Conservation (phyloP, 2,797 vertebrate species). For the Microcaecilia unicolor region DNA sequence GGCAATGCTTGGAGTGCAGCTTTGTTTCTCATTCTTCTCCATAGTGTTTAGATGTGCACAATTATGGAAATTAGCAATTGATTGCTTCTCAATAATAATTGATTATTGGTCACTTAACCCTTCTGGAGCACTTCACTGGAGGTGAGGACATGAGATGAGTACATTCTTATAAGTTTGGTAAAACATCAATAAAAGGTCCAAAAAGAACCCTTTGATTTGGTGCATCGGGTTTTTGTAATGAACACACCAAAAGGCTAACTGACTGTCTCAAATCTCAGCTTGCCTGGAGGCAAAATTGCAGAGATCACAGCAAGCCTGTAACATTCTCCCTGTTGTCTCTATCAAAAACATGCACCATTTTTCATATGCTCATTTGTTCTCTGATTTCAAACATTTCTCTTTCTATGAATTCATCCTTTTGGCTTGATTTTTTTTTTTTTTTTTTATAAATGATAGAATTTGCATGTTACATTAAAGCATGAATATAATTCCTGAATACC, state of each 20-base stretch:
- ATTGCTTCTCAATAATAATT: slow-evolving; percentile 80
- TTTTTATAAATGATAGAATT: slow-evolving; percentile 57
- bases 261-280: slow-evolving; percentile 62
- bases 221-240: slow-evolving; percentile 75
- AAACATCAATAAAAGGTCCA: slow-evolving; percentile 43
- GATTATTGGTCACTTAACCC: slow-evolving; percentile 75
- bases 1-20: slow-evolving; percentile 71
- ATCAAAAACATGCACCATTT: slow-evolving; percentile 68
- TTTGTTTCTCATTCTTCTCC: slow-evolving; percentile 82
- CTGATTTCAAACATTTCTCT: slow-evolving; percentile 61
- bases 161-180: slow-evolving; percentile 39
- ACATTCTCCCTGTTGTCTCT: slow-evolving; percentile 60
- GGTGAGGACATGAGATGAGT: slow-evolving; percentile 62
- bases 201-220: slow-evolving; percentile 55
- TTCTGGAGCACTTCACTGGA: slow-evolving; percentile 44
- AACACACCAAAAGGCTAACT: slow-evolving; percentile 69
- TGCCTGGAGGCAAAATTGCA: slow-evolving; percentile 68
- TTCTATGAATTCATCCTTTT: slow-evolving; percentile 60
- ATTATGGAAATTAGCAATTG: slow-evolving; percentile 93
- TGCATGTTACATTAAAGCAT: slow-evolving; percentile 43
- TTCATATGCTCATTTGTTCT: slow-evolving; percentile 55
- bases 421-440: too few species aligned
- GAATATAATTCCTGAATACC: slow-evolving; percentile 44
- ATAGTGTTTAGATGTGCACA: slow-evolving; percentile 88
- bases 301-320: slow-evolving; percentile 67